Evolutionary conservation across 2,113 vertebrate genomes (phyloP).

Genomic region (Butorides virescens): DNA sequence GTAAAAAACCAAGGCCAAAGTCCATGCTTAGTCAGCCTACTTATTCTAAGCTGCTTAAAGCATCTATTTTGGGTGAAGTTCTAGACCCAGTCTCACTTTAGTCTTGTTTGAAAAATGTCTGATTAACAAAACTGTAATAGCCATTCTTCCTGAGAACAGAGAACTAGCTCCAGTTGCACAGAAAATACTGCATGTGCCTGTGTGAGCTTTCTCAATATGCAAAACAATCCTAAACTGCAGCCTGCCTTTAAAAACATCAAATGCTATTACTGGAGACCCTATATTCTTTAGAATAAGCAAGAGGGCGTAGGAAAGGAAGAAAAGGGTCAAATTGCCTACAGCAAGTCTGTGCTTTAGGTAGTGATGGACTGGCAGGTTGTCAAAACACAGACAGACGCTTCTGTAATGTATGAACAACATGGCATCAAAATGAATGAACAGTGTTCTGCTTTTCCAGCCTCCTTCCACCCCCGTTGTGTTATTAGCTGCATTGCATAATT

Average conservation of each 20-base stretch:
- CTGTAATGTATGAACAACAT: conserved; percentile 7
- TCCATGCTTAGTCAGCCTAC: background rate
- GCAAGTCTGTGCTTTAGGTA: conserved; percentile 36
- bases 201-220: background rate
- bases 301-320: conserved; percentile 46
- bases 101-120: background rate
- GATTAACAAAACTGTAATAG: background rate
- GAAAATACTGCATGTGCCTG: background rate
- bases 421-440: conserved; percentile 11
- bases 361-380: conserved; percentile 47
- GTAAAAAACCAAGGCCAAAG: background rate
- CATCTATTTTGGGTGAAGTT: background rate
- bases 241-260: conserved; percentile 14
- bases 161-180: background rate
- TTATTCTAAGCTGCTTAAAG: background rate
- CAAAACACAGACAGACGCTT: conserved; percentile 33
- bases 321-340: conserved; percentile 37
- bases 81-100: background rate
- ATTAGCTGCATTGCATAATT: conserved; percentile 54
- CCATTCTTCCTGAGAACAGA: background rate
- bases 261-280: background rate
- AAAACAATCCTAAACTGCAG: background rate
- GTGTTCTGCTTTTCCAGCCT: conserved; percentile 28
- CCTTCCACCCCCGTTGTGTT: background rate
- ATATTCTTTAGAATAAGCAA: background rate